A percentile compares a stretch with the other conserved stretches of the same genome.
phyloP scores from a whole-genome alignment of 2,113 vertebrate species.

The Leptobrachium leishanense region DNA sequence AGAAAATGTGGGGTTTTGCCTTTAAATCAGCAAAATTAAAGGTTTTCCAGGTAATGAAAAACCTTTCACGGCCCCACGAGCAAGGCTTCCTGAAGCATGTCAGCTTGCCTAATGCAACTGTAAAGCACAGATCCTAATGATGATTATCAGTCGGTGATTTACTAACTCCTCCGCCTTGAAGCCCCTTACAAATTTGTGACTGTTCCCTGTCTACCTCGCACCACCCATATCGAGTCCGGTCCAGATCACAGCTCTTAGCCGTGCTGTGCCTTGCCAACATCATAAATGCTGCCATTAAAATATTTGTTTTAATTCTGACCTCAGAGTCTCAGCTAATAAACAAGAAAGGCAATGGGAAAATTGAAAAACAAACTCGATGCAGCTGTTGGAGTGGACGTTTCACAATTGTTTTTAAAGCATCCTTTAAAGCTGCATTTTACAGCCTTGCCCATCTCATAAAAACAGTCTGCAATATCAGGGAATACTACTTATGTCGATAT shows the following conservation, averaged over 20 bases:
- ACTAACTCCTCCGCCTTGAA: slow-evolving; percentile 15
- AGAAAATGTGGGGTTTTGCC: neutral
- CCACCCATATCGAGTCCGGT: slow-evolving; percentile 53
- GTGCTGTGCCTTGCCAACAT: slow-evolving; percentile 54
- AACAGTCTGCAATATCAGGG: slow-evolving; percentile 3
- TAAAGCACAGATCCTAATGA: slow-evolving; percentile 48
- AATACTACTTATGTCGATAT: neutral
- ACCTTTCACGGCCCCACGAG: slow-evolving; percentile 22
- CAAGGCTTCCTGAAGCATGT: slow-evolving; percentile 9
- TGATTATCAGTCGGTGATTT: slow-evolving; percentile 57
- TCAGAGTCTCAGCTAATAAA: slow-evolving; percentile 75
- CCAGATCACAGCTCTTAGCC: slow-evolving; percentile 47
- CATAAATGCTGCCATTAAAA: slow-evolving; percentile 68
- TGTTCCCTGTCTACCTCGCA: slow-evolving; percentile 43
- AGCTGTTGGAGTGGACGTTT: slow-evolving; percentile 65
- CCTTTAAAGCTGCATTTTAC: slow-evolving; percentile 59
- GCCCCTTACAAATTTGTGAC: slow-evolving; percentile 41
- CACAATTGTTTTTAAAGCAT: slow-evolving; percentile 62
- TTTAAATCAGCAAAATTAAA: neutral
- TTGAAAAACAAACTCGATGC: slow-evolving; percentile 63
- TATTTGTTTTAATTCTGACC: slow-evolving; percentile 72
- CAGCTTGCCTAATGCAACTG: slow-evolving; percentile 37
- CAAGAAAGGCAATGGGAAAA: slow-evolving; percentile 65
- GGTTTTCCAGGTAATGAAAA: neutral
- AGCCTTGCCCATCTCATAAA: slow-evolving; percentile 30